Base-by-base conservation (phyloP, 2,113 vertebrate species). In the Chloropsis hardwickii region DNA sequence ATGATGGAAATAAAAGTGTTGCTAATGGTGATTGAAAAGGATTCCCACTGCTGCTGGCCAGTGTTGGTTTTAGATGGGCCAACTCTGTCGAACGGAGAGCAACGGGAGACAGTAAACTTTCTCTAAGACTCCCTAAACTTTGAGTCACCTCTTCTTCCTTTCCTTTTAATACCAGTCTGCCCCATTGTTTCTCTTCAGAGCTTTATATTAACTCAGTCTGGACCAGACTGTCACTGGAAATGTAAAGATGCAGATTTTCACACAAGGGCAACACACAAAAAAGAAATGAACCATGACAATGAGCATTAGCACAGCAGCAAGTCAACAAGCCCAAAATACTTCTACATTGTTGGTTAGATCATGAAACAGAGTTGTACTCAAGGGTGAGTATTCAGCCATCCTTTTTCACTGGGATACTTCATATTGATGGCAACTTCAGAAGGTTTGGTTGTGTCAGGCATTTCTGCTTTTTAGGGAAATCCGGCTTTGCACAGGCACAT, bases 1-100 rank as follows among this genome's bases (percentile, higher is more conserved):
- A 97, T 97, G 97, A 97, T 96, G 90, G 88, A 96, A 96, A 97
- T 96, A 97, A 97, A 97, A 97, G 94, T 97, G 95, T 98, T 98
- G 95, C 97, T 98, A 97, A 97, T 85, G 94, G 97, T 97, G 98
- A 98, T 94, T 97, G 98, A 98, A 97, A 98, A 98, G 97, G 95
- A 98, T 96, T 98, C 98, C 98, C 97, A 95, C 96, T 96, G 96
- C 97, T 97, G 86, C 50, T 97, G 97, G 96, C 96, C 91, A 97
- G 83, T 95, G 81, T 85, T 97, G 97, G 89, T 96, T 97, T 97
- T 93, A 97, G 88, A 94, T 82, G 92, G 97, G 95, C 97, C 94
- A 89, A 92, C 92, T 97, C 96, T 97, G 95, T 96, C 47, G 73
- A 97, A 94, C 47, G 1, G 71, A 86, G 96, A 98, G 97, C 96